These are phyloP conservation scores for Speoplatyrhinus poulsoni DNA, from an alignment of 2,113 vertebrate genomes.

Conservation along the genomic window DNA sequence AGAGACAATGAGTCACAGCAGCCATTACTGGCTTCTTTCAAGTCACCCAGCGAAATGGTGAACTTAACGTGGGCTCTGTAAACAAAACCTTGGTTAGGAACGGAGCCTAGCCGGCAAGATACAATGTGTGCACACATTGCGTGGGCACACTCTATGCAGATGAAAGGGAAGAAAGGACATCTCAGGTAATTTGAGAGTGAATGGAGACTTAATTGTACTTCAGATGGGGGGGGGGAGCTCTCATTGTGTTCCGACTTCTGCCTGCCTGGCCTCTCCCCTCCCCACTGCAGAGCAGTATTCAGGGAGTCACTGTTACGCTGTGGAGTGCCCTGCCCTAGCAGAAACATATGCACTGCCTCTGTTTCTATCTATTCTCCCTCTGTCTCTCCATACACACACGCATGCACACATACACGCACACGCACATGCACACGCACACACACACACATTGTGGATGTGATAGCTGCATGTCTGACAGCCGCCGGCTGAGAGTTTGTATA, in stretches of 20 bases:
- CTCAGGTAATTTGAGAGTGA: constrained; percentile 5
- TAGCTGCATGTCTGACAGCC: no score
- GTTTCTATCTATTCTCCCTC: neutral
- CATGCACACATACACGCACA: neutral
- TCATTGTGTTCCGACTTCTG: neutral
- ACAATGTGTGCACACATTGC: constrained; percentile 7
- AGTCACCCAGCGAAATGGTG: constrained; percentile 29
- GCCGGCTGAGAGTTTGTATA: no score
- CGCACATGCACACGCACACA: neutral
- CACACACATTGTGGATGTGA: no score
- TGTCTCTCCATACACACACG: no score
- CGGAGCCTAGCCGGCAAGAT: constrained; percentile 1
- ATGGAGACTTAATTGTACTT: neutral
- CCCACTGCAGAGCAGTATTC: neutral
- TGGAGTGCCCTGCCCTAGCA: no score
- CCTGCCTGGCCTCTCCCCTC: no score
- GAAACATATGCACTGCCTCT: neutral
- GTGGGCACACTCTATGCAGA: constrained; percentile 3
- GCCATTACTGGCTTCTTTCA: constrained; percentile 19
- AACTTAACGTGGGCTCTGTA: constrained; percentile 20
- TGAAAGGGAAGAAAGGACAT: neutral
- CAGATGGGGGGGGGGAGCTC: neutral
- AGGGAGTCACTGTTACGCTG: neutral
- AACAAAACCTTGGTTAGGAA: neutral
- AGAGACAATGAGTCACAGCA: constrained; percentile 2